phyloP scores from a whole-genome alignment of 2,113 vertebrate genomes.

The Nerophis lumbriciformis region DNA sequence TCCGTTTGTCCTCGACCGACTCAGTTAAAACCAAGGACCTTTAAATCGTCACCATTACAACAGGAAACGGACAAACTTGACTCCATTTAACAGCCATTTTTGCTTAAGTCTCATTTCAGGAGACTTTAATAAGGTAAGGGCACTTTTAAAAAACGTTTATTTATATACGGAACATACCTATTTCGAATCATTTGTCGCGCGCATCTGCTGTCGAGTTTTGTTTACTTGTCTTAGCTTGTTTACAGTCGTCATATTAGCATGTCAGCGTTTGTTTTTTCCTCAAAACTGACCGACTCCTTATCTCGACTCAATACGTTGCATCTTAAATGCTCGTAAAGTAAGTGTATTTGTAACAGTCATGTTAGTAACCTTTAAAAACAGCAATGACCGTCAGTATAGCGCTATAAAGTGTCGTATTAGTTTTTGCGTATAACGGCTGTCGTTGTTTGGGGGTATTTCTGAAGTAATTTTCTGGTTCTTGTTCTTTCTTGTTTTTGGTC shows the following conservation, averaged over 20 bases:
- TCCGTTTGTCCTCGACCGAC: conserved; percentile 9
- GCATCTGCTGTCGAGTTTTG: not conserved
- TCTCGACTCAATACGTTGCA: too few relatives aligned
- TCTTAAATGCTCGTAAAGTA: not conserved
- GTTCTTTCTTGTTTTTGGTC: conserved; percentile 54
- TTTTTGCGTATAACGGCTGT: not conserved
- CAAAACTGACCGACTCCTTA: too few relatives aligned
- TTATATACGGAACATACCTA: not conserved
- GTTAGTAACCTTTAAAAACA: not conserved
- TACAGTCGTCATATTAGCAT: not conserved
- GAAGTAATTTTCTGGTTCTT: not conserved
- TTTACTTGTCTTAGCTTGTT: not conserved
- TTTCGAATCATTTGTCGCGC: not conserved
- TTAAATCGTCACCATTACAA: conserved; percentile 35
- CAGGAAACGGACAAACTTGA: not conserved
- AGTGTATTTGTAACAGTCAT: not conserved
- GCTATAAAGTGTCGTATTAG: not conserved
- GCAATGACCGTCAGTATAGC: too few relatives aligned
- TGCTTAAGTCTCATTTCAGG: conserved; percentile 26
- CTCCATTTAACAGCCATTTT: not conserved
- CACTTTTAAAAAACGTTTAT: not conserved
- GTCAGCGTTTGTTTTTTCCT: not conserved
- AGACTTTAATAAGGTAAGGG: conserved; percentile 57
- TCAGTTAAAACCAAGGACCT: conserved; percentile 32
- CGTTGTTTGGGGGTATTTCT: not conserved